Evolutionary conservation across 2,888 invertebrate species (phyloP), one percentile per base, ranked within the genome.

Genomic region (Bellardia bayeri): DNA sequence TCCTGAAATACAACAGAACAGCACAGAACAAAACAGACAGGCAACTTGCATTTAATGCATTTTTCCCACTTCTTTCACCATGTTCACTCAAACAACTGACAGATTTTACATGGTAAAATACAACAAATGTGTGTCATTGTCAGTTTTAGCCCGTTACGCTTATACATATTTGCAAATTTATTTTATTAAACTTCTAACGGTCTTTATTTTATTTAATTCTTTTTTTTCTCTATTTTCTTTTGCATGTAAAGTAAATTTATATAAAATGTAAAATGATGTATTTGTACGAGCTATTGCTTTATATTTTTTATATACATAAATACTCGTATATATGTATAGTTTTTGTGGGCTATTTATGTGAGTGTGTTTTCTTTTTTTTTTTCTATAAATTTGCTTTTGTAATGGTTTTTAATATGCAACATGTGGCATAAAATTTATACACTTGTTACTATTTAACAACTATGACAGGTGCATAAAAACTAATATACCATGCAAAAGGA

Each of bases 401-500:
- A 49, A 37, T 75, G 49, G 33, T 51, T 66, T 66, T 72, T 63
- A 85, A 69, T 85, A 37, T 85, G 85, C 85, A 85, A 75, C 80
- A 85, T 85, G 85, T 85, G 80, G 68, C 80, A 85, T 68, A 69
- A 86, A 82, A 87, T 82, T 74, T 68, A 78, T 85, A 69, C 56
- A 82, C 87, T 82, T 85, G 85, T 85, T 84, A 85, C 74, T 69
- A 79, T 85, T 87, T 82, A 85, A 85, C 82, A 87, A 64, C 78
- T 72, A 74, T 87, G 87, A 82, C 87, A 85, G 87, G 85, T 87
- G 87, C 74, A 85, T 78, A 74, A 82, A 82, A 85, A 74, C 63
- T 85, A 80, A 80, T 80, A 80, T 63, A 63, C 69, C 85, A 56
- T 80, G 68, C 45, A 51, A 58, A 23, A 23, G 23, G 0, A 23